Evolutionary conservation across 1,140 invertebrate species (phyloP).

Genomic region (Drosophila takahashii): DNA sequence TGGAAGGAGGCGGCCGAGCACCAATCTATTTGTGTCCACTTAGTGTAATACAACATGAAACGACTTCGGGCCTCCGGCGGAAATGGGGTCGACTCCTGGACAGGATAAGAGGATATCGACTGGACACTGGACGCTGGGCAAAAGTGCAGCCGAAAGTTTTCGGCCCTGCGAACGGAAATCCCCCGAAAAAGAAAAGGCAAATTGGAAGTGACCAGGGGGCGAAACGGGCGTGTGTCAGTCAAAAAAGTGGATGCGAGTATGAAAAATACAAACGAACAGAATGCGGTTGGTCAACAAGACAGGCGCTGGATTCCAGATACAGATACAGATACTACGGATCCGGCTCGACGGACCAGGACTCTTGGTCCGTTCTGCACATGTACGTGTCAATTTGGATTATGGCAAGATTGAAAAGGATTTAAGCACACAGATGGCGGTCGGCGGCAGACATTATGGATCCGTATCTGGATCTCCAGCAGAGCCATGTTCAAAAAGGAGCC

Average conservation of each 20-base stretch:
- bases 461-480: background rate
- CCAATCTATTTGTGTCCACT: slow-evolving; percentile 83
- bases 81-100: slow-evolving; percentile 41
- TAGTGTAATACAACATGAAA: slow-evolving; percentile 73
- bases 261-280: slow-evolving; percentile 76
- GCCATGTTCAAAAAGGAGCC: background rate
- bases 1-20: slow-evolving; percentile 30
- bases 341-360: slow-evolving; percentile 38
- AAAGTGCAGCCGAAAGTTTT: slow-evolving; percentile 58
- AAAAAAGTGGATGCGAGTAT: slow-evolving; percentile 59
- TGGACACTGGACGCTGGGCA: background rate
- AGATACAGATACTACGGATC: slow-evolving; percentile 15
- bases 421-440: slow-evolving; percentile 26
- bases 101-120: slow-evolving; percentile 8
- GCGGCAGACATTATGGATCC: slow-evolving; percentile 20
- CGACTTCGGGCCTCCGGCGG: slow-evolving; percentile 27
- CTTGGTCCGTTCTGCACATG: slow-evolving; percentile 45
- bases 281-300: slow-evolving; percentile 79
- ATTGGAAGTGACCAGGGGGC: slow-evolving; percentile 72
- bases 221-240: slow-evolving; percentile 51
- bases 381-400: slow-evolving; percentile 77
- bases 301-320: slow-evolving; percentile 25
- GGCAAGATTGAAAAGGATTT: slow-evolving; percentile 75
- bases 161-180: slow-evolving; percentile 55
- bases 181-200: slow-evolving; percentile 68